phyloP scores from a whole-genome alignment of 2,888 invertebrate species.

The Psylliodes chrysocephalus region DNA sequence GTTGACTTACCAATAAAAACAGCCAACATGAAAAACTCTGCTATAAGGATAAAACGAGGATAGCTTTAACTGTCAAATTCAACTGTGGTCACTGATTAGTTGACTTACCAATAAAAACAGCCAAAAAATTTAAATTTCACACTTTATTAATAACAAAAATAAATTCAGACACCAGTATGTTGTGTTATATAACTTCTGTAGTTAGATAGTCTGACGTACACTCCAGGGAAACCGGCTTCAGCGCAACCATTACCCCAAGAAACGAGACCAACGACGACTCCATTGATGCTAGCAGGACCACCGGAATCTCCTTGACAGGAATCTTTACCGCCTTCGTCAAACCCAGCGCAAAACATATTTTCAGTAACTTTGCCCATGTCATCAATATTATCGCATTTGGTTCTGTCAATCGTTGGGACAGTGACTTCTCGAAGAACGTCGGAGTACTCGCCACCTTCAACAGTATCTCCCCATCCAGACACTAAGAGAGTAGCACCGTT shows the following conservation, averaged over 20 bases:
- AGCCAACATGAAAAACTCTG: no score
- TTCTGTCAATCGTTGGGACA: conserved; percentile 16
- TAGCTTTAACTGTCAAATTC: no score
- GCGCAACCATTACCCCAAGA: conserved; percentile 55
- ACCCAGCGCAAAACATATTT: conserved; percentile 69
- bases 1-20: no score
- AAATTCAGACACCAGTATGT: conserved; percentile 10
- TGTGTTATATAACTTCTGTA: conserved; percentile 35
- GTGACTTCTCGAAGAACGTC: conserved; percentile 32
- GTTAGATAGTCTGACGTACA: conserved; percentile 49
- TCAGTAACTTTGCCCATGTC: conserved; percentile 53
- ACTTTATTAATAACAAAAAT: background rate
- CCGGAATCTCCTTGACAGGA: conserved; percentile 52
- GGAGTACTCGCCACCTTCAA: conserved; percentile 25
- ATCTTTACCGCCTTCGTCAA: conserved; percentile 63
- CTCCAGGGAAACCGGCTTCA: conserved; percentile 46
- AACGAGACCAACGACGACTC: conserved; percentile 47
- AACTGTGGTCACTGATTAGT: no score
- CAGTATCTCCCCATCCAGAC: conserved; percentile 38
- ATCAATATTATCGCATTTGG: conserved; percentile 8
- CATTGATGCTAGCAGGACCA: conserved; percentile 47
- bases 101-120: no score
- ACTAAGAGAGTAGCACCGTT: conserved; percentile 26
- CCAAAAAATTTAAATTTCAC: no score
- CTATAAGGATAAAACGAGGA: no score